A percentile compares a stretch with the other conserved stretches of the same genome.
Conservation (phyloP, 1,140 invertebrate species). For the Procambarus clarkii region DNA sequence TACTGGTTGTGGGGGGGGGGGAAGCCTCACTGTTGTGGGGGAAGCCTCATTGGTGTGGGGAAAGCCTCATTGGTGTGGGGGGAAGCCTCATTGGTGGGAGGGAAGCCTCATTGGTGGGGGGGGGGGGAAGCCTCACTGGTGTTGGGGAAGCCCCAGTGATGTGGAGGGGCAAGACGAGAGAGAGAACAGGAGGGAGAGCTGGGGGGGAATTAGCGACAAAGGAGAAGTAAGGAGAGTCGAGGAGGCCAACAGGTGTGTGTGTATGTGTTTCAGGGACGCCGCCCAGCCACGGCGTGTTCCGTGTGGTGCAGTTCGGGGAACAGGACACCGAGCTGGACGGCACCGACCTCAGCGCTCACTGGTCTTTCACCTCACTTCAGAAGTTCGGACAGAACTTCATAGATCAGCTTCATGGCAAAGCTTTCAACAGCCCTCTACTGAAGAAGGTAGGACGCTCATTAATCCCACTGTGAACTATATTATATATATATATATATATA, state of each 20-base stretch:
- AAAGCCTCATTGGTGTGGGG: too few species aligned
- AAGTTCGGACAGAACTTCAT: constrained; percentile 96
- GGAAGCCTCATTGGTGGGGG: too few species aligned
- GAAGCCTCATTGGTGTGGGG: too few species aligned
- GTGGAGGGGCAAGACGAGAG: neutral
- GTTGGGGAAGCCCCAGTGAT: too few species aligned
- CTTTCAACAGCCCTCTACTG: constrained; percentile 87
- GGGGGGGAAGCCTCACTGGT: too few species aligned
- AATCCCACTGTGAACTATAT: too few species aligned
- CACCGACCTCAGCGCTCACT: constrained; percentile 93
- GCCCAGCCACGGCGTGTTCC: constrained; percentile 87
- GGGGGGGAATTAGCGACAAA: neutral
- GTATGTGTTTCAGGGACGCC: constrained; percentile 84
- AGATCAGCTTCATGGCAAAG: constrained; percentile 89
- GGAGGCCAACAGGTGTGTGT: too few species aligned
- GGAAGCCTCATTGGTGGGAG: too few species aligned
- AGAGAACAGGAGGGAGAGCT: neutral
- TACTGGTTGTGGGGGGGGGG: too few species aligned
- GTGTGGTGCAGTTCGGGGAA: constrained; percentile 92
- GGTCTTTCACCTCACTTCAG: constrained; percentile 93
- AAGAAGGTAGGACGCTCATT: constrained; percentile 84
- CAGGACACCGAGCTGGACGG: constrained; percentile 90
- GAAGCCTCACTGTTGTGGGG: too few species aligned
- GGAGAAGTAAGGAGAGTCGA: too few species aligned
- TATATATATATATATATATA: too few species aligned